Base-by-base conservation (phyloP, 2,113 vertebrate genomes). In the Brachypteracias leptosomus region DNA sequence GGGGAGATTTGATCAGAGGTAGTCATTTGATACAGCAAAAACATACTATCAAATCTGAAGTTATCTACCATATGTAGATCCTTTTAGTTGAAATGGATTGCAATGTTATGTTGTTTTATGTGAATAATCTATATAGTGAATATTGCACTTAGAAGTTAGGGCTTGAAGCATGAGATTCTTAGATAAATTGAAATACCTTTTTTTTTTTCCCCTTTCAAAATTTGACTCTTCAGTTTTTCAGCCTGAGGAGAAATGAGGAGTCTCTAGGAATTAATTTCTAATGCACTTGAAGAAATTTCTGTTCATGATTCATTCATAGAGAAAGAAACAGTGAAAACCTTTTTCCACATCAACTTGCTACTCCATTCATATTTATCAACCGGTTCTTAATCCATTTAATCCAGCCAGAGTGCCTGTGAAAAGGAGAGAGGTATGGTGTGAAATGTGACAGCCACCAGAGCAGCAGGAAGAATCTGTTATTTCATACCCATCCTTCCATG, bases 391-490 rank as follows among this genome's bases (percentile, higher is more conserved):
- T 94, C 92, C 93, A 78, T 96, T 85, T 94, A 93, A 96, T 95
- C 85, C 95, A 96, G 84, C 91, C 94, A 82, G 94, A 91, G 96
- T 68, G 91, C 90, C 96, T 93, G 96, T 88, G 88, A 95, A 94
- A 94, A 93, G 88, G 78, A 95, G 88, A 95, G 95, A 96, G 95
- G 93, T 95, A 86, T 75, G 68, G 93, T 95, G 95, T 94, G 93
- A 96, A 95, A 95, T 93, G 95, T 94, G 95, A 94, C 93, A 96
- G 95, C 93, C 95, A 96, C 88, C 61, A 93, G 90, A 96, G 93
- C 90, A 93, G 95, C 90, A 88, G 95, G 90, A 96, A 78, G 94
- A 94, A 90, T 94, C 93, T 94, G 85, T 85, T 77, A 79, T 84
- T 93, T 75, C 92, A 47, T 44, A 76, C 79, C 75, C 85, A 38